Conservation (phyloP, 2,113 vertebrate species). For the Pantherophis guttatus region DNA sequence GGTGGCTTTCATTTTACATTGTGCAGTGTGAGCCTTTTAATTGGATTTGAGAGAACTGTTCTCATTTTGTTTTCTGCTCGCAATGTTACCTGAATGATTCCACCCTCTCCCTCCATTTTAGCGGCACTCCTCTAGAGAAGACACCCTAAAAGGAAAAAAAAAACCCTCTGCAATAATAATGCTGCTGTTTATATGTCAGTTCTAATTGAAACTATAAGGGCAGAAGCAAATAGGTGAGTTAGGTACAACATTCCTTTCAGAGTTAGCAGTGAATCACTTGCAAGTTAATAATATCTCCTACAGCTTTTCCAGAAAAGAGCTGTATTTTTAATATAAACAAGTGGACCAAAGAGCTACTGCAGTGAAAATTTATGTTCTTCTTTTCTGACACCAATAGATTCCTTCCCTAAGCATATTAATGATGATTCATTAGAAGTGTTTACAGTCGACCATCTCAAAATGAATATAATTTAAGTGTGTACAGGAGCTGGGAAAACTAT, state of each 20-base stretch:
- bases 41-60: neutral
- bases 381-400: constrained; percentile 67
- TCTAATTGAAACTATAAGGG: constrained; percentile 47
- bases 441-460: constrained; percentile 65
- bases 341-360: constrained; percentile 63
- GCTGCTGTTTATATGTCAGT: constrained; percentile 29
- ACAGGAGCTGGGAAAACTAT: constrained; percentile 43
- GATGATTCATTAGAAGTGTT: constrained; percentile 71
- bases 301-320: constrained; percentile 67
- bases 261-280: constrained; percentile 68
- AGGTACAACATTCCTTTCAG: constrained; percentile 58
- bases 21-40: neutral
- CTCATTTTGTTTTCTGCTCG: neutral
- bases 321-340: constrained; percentile 62
- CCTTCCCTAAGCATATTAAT: constrained; percentile 71
- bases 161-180: constrained; percentile 21
- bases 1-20: neutral
- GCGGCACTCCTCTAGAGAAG: neutral
- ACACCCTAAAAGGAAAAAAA: constrained; percentile 1
- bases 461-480: constrained; percentile 63
- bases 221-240: constrained; percentile 50
- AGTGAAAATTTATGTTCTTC: constrained; percentile 73
- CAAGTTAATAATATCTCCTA: constrained; percentile 70
- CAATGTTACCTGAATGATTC: neutral
- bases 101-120: neutral